A percentile compares a stretch with the other conserved stretches of the same genome.
phyloP scores from a whole-genome alignment of 1,140 invertebrate genomes.

The Meloidogyne floridensis region DNA sequence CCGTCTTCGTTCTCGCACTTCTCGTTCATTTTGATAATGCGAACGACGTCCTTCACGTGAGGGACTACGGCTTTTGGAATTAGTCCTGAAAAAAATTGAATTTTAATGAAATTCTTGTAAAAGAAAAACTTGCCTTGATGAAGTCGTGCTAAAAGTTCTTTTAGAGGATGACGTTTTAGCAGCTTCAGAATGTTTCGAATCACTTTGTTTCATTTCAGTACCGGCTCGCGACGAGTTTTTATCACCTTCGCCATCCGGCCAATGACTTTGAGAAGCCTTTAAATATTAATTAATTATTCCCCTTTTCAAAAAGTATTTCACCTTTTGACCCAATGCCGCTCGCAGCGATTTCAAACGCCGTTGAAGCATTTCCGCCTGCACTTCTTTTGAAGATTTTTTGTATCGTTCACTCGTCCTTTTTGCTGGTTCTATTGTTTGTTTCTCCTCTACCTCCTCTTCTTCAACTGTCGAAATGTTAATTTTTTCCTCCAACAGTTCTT shows the following conservation, averaged over 20 bases:
- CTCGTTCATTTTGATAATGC: background rate
- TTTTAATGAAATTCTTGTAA: background rate
- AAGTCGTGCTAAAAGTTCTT: background rate
- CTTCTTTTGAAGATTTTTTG: background rate
- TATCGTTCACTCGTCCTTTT: background rate
- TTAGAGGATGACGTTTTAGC: conserved; percentile 1
- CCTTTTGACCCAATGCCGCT: background rate
- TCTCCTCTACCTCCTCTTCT: background rate
- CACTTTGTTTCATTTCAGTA: background rate
- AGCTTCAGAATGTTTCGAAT: background rate
- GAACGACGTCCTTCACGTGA: background rate
- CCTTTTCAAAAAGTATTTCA: background rate
- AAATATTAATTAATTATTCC: background rate
- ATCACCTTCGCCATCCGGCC: background rate
- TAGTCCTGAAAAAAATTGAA: background rate
- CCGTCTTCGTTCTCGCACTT: background rate
- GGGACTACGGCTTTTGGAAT: background rate
- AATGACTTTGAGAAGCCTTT: background rate
- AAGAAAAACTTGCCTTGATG: background rate
- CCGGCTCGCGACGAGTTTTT: background rate
- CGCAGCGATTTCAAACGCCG: background rate
- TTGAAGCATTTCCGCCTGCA: background rate
- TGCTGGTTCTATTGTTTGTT: background rate
- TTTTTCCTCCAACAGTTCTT: background rate
- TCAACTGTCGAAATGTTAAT: background rate